Percentiles rank a stretch among this genome's conserved stretches.
phyloP scores from a whole-genome alignment of 1,140 invertebrate species.

The Drosophila yakuba region DNA sequence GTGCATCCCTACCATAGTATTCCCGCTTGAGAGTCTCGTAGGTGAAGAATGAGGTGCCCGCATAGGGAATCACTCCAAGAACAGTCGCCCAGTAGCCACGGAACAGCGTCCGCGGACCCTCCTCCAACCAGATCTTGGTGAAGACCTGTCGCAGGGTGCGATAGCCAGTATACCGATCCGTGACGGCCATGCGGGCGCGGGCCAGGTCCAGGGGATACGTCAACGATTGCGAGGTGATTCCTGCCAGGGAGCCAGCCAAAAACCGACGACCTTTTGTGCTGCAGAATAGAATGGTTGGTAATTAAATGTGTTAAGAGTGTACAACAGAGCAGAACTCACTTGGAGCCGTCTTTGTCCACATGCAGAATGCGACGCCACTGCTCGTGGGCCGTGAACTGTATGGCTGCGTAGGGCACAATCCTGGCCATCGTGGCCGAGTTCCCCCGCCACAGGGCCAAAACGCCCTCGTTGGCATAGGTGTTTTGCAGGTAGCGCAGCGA shows the following conservation, averaged over 20 bases:
- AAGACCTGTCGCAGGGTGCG: constrained; percentile 90
- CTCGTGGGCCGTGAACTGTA: constrained; percentile 98
- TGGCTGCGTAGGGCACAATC: constrained; percentile 98
- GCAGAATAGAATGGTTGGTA: not conserved
- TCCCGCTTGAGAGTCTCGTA: constrained; percentile 96
- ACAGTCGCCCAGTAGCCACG: constrained; percentile 96
- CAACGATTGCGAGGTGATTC: constrained; percentile 95
- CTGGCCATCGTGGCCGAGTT: constrained; percentile 99
- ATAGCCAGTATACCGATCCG: constrained; percentile 89
- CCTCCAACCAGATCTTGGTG: constrained; percentile 90
- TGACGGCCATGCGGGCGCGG: constrained; percentile 98
- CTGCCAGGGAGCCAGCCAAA: constrained; percentile 96
- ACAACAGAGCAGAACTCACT: constrained; percentile 85
- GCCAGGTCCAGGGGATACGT: constrained; percentile 99
- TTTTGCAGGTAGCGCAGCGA: constrained; percentile 92
- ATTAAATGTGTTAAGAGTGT: no score
- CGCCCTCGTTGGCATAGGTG: constrained; percentile 90
- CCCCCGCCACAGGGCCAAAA: constrained; percentile 95
- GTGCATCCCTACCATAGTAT: constrained; percentile 88
- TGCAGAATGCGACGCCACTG: constrained; percentile 95
- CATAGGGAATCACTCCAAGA: constrained; percentile 97
- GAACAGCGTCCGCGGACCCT: constrained; percentile 93
- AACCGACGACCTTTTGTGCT: constrained; percentile 87
- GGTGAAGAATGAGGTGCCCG: constrained; percentile 98
- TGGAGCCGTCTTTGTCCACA: constrained; percentile 87